phyloP scores from a whole-genome alignment of 2,113 vertebrate genomes.

The Girardinichthys multiradiatus region DNA sequence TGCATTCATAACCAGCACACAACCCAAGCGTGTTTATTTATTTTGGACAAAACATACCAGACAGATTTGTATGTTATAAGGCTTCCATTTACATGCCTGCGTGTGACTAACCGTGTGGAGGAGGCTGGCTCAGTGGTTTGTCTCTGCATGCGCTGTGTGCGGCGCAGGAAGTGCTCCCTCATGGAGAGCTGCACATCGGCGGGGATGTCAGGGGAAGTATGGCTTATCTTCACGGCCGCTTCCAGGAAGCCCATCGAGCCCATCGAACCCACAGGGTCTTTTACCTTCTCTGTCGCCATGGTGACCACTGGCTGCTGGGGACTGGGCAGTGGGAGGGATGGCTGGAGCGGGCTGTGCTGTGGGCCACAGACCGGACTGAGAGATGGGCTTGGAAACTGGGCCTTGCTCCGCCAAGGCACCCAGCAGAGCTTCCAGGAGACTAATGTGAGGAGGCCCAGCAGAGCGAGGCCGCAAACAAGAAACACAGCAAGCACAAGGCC shows the following conservation, averaged over 20 bases:
- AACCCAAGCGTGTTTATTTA: background rate
- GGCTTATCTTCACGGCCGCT: conserved; percentile 95
- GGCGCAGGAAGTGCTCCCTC: conserved; percentile 88
- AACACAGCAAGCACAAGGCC: conserved; percentile 91
- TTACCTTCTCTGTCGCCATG: conserved; percentile 93
- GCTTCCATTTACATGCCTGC: background rate
- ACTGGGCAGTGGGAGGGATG: conserved; percentile 36
- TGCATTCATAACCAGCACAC: conserved; percentile 9
- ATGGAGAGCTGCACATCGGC: conserved; percentile 95
- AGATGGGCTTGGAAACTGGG: conserved; percentile 75
- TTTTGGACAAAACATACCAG: conserved; percentile 8
- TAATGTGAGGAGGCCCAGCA: conserved; percentile 90
- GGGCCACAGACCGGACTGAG: conserved; percentile 54
- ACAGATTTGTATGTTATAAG: background rate
- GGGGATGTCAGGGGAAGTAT: conserved; percentile 93
- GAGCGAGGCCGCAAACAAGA: conserved; percentile 88
- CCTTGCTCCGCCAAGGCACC: conserved; percentile 88
- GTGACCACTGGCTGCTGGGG: conserved; percentile 65
- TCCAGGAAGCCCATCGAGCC: conserved; percentile 91
- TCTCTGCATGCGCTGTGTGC: conserved; percentile 87
- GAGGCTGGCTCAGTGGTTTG: conserved; percentile 91
- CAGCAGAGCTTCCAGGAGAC: conserved; percentile 94
- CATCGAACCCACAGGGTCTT: conserved; percentile 82
- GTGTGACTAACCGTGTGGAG: conserved; percentile 85
- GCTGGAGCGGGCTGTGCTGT: conserved; percentile 57